Evolutionary conservation across 2,888 invertebrate genomes (phyloP), one percentile per base, ranked within the genome.

Genomic region (Unio pictorum): DNA sequence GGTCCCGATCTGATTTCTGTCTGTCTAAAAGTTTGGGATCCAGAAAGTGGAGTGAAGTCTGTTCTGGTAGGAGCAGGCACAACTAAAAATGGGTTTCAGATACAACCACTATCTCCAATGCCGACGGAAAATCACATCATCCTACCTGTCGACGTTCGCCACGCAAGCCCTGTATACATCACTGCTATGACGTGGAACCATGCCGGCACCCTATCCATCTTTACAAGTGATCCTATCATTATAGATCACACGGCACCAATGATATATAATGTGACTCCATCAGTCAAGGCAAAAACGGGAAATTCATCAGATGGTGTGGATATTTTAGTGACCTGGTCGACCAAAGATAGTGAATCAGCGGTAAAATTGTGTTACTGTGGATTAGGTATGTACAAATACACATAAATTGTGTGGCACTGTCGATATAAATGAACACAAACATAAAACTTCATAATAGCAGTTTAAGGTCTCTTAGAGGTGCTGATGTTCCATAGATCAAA

Each of bases 161-260:
- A 81, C 60, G 80, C 75, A 26, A 72, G 68, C 15, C 65, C 61
- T 8, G 61, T 81, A 15, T 74, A 77, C 64, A 72, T 73, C 8
- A 76, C 76, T 8, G 81, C 67, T 4, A 64, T 75, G 4, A 74
- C 72, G 1, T 75, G 76, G 64, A 82, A 82, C 70, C 63, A 72
- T 54, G 82, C 82, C n/a, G 80, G 81, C 15, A 66, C 73, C 1
- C 54, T 56, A 45, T 62, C 74, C 7, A 57, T 60, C n/a, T 82
- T 82, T 60, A 30, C 66, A 2, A 69, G 79, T 5, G 18, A 57
- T 17, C 69, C 73, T 15, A 57, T 81, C 20, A 62, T 66, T 15
- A 58, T 81, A 23, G 82, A 82, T 65, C 74, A 75, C n/a, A 81
- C 82, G 15, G 61, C 69, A 3, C 82, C 82, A 28, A 55, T 55